Conservation (phyloP, 2,113 vertebrate genomes). For the Atrichornis clamosus region DNA sequence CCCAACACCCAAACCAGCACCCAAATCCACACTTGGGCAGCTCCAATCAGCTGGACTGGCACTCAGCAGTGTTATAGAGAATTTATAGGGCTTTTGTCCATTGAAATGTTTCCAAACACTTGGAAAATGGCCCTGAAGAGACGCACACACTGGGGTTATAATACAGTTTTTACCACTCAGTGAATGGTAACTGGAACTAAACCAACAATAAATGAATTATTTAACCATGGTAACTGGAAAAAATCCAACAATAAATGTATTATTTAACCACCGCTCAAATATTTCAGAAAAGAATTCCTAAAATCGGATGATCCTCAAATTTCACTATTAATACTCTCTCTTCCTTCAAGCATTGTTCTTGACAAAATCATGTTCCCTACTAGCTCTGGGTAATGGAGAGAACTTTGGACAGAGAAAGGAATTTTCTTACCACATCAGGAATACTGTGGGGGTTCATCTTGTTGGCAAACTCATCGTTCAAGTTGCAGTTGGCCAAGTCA, state of each 20-base stretch:
- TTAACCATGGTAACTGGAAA: not conserved
- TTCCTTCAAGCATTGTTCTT: not conserved
- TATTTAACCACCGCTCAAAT: not conserved
- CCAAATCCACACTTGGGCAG: not conserved
- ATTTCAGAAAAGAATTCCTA: not conserved
- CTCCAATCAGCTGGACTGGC: not conserved
- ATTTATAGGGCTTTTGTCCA: not conserved
- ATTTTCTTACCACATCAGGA: conserved; percentile 90
- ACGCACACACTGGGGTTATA: not conserved
- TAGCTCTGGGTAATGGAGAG: not conserved
- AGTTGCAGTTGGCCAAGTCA: conserved; percentile 93
- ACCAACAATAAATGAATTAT: not conserved
- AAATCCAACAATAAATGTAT: not conserved
- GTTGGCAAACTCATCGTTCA: conserved; percentile 93
- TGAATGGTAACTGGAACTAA: not conserved
- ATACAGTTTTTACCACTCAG: not conserved
- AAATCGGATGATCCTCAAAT: not conserved
- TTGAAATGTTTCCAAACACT: not conserved
- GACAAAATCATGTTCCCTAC: not conserved
- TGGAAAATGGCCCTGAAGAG: not conserved
- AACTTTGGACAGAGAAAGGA: not conserved
- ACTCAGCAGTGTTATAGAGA: rapidly evolving
- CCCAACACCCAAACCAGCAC: not conserved
- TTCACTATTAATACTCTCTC: not conserved
- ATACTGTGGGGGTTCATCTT: conserved; percentile 90